Percentiles rank a stretch among this genome's conserved stretches.
These are phyloP conservation scores for Nomia melanderi DNA, from an alignment of 1,140 invertebrate species.

Conservation along the genomic window DNA sequence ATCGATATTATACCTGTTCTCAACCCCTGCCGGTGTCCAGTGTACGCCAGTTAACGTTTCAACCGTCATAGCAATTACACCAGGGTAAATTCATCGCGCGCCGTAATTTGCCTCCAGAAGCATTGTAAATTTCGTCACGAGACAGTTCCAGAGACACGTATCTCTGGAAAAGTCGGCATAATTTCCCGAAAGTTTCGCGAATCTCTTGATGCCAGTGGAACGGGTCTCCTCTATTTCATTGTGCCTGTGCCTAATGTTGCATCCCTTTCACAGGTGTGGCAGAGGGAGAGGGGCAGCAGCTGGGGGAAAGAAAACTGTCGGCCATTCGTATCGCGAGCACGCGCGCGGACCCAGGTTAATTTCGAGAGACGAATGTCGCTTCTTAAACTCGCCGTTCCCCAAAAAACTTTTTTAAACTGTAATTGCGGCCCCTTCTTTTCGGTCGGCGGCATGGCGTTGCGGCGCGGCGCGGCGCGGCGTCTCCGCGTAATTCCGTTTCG, in stretches of 20 bases:
- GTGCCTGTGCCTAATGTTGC: slow-evolving; percentile 41
- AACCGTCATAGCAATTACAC: neutral
- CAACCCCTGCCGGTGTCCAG: no score
- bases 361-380: slow-evolving; percentile 69
- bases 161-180: slow-evolving; percentile 51
- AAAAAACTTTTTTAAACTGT: slow-evolving; percentile 64
- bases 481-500: slow-evolving; percentile 50
- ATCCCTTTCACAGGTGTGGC: slow-evolving; percentile 35
- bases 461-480: slow-evolving; percentile 20
- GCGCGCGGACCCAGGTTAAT: slow-evolving; percentile 65
- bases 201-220: slow-evolving; percentile 46
- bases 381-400: slow-evolving; percentile 62
- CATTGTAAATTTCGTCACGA: slow-evolving; percentile 54
- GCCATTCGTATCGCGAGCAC: slow-evolving; percentile 64
- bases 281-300: neutral
- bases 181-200: slow-evolving; percentile 59
- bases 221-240: slow-evolving; percentile 50
- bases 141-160: slow-evolving; percentile 43
- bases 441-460: neutral
- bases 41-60: no score
- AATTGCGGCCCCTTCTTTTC: slow-evolving; percentile 57
- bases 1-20: no score
- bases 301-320: slow-evolving; percentile 30
- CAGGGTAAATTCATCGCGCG: slow-evolving; percentile 12
- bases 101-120: slow-evolving; percentile 2